Percentiles rank a stretch among this genome's conserved stretches.
Evolutionary conservation across 2,113 vertebrate species (phyloP).

Genomic region (Micronycteris hirsuta): DNA sequence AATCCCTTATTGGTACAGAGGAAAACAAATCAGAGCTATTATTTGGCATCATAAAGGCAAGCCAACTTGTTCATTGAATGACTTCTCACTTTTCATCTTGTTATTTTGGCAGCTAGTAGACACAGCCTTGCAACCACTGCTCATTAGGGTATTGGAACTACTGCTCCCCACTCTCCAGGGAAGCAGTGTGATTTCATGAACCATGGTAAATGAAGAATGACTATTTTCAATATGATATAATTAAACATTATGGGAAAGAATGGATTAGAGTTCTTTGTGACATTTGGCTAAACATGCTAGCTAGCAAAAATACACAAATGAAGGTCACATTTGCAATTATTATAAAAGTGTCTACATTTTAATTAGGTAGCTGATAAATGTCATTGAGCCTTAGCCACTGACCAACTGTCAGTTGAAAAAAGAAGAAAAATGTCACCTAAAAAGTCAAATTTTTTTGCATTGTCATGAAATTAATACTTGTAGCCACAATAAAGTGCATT

Average conservation of each 20-base stretch:
- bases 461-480: constrained; percentile 53
- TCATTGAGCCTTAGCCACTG: constrained; percentile 78
- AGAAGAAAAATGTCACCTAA: constrained; percentile 62
- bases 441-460: constrained; percentile 44
- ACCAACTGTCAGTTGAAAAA: constrained; percentile 72
- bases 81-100: constrained; percentile 33
- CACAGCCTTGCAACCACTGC: background rate
- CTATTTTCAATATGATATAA: constrained; percentile 65
- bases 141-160: background rate
- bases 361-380: constrained; percentile 86
- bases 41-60: constrained; percentile 20
- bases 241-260: constrained; percentile 76
- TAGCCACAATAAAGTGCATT: background rate
- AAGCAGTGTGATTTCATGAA: background rate
- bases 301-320: constrained; percentile 78
- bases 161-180: background rate
- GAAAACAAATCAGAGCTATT: background rate
- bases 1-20: background rate
- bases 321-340: constrained; percentile 91
- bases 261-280: constrained; percentile 76
- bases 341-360: constrained; percentile 81
- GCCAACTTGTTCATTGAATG: constrained; percentile 46
- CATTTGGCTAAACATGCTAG: constrained; percentile 83
- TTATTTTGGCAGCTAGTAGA: constrained; percentile 21
- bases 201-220: constrained; percentile 43